These are phyloP conservation scores for Lineus longissimus DNA, from an alignment of 1,140 invertebrate species.

Conservation along the genomic window DNA sequence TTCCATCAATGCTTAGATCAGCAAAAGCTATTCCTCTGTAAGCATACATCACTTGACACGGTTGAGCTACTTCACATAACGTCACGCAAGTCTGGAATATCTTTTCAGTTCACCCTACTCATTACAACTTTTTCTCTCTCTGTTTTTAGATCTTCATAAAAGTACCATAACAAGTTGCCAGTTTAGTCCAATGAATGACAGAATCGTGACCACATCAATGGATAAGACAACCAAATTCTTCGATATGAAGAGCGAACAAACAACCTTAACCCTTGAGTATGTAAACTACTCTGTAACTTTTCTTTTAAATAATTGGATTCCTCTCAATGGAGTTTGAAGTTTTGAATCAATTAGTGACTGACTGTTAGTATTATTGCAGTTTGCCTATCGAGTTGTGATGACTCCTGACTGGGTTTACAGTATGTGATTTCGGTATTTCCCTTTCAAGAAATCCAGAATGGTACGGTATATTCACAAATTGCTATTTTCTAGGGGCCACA, in stretches of 20 bases:
- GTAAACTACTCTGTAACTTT: not conserved
- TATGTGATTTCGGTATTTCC: too few species aligned
- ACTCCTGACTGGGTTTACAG: too few species aligned
- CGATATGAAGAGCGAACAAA: conserved; percentile 38
- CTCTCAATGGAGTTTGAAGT: too few species aligned
- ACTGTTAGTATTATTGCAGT: too few species aligned
- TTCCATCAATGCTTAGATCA: not conserved
- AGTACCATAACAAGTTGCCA: conserved; percentile 43
- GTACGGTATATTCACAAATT: not conserved
- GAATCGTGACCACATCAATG: conserved; percentile 51
- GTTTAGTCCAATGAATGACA: conserved; percentile 43
- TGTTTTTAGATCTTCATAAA: conserved; percentile 44
- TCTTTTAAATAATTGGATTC: too few species aligned
- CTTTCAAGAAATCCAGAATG: too few species aligned
- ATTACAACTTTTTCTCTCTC: conserved; percentile 12
- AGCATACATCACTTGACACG: too few species aligned
- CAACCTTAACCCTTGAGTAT: conserved; percentile 45
- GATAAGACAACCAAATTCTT: conserved; percentile 48
- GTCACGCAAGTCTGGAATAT: too few species aligned
- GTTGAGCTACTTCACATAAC: too few species aligned
- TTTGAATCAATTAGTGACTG: too few species aligned
- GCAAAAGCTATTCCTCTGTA: not conserved
- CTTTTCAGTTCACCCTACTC: not conserved
- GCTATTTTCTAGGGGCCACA: conserved; percentile 39
- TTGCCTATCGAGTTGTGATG: too few species aligned